Evolutionary conservation across 2,888 invertebrate genomes (phyloP).

Genomic region (Ectropis crepuscularia): DNA sequence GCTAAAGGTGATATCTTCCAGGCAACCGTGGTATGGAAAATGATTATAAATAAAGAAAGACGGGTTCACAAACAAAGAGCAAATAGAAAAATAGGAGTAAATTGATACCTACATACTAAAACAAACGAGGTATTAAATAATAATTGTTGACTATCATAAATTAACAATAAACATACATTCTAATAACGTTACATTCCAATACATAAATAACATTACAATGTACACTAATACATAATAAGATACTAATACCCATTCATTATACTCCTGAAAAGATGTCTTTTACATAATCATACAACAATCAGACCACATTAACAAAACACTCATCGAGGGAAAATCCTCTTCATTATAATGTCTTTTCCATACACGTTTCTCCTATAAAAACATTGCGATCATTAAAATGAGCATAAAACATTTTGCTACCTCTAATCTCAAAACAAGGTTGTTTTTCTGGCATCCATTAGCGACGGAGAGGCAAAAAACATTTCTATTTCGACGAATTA

Average conservation of each 20-base stretch:
- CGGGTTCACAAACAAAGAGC: no score
- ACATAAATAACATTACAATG: no score
- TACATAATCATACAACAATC: conserved; percentile 30
- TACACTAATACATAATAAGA: not conserved
- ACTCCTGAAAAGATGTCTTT: conserved; percentile 1
- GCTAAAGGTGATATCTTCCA: no score
- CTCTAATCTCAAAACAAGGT: conserved; percentile 54
- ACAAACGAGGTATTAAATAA: no score
- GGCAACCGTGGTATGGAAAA: no score
- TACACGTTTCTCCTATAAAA: conserved; percentile 20
- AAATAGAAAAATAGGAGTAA: no score
- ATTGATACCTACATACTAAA: no score
- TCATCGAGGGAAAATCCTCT: conserved; percentile 6
- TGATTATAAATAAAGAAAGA: no score
- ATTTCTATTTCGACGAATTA: conserved; percentile 56
- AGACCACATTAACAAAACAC: conserved; percentile 28
- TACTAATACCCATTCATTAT: not conserved
- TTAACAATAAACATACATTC: no score
- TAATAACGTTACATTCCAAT: no score
- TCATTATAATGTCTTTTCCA: conserved; percentile 23
- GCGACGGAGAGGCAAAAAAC: conserved; percentile 55
- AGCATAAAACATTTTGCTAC: conserved; percentile 50
- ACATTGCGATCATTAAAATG: conserved; percentile 55
- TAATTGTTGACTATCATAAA: no score
- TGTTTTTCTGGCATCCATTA: conserved; percentile 66